phyloP scores from a whole-genome alignment of 2,113 vertebrate genomes.

The Serinus canaria region DNA sequence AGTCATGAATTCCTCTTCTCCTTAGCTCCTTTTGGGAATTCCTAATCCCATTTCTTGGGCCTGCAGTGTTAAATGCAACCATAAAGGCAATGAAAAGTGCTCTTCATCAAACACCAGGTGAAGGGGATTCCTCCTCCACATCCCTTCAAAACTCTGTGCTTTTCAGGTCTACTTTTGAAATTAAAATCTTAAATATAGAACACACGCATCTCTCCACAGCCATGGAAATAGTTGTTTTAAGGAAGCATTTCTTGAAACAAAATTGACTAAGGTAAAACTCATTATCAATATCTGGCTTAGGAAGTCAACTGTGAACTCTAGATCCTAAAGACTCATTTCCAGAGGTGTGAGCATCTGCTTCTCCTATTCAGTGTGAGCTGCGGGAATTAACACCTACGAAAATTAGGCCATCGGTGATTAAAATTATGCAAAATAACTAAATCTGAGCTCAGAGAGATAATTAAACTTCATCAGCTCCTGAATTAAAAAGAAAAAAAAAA shows the following conservation, averaged over 20 bases:
- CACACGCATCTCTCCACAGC: accelerated
- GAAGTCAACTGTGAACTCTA: neutral
- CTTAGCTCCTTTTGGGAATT: neutral
- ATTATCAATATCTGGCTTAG: neutral
- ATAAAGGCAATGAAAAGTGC: neutral
- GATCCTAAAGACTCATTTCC: neutral
- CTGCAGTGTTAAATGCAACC: neutral
- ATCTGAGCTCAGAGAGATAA: constrained; percentile 22
- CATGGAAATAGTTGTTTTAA: neutral
- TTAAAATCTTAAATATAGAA: neutral
- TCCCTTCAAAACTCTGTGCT: neutral
- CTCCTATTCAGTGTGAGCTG: neutral
- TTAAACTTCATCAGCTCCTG: constrained; percentile 15
- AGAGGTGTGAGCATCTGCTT: constrained; percentile 6
- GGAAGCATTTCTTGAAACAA: neutral
- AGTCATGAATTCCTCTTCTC: neutral
- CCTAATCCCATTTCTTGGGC: neutral
- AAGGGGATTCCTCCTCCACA: neutral
- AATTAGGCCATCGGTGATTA: constrained; percentile 40
- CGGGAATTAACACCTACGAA: neutral
- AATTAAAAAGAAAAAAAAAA: neutral
- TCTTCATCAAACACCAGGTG: neutral
- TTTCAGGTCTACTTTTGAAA: neutral
- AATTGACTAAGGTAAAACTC: neutral
- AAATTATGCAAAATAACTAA: constrained; percentile 57